Evolutionary conservation across 2,113 vertebrate genomes (phyloP), one percentile per base, ranked within the genome.

Genomic region (Crotalus tigris): DNA sequence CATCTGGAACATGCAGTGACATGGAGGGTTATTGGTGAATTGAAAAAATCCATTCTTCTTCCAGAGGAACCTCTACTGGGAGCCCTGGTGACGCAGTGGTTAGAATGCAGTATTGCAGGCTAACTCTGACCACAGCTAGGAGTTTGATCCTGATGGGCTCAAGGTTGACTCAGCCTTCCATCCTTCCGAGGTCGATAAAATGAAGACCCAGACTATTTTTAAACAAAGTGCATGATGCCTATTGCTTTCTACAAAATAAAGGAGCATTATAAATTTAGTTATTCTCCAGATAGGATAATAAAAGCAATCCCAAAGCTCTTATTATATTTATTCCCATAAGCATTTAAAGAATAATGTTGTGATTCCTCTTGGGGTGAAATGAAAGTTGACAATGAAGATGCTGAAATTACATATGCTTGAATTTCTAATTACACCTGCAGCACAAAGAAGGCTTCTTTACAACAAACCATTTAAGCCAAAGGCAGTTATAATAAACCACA

Each of bases 391-490:
- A 12, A 90, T 2, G 0, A 94, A 87, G 8, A 8, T 8, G 33
- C n/a, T 13, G 81, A 91, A 93, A 94, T 46, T 29, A 90, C 21
- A 92, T 33, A 17, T 57, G 87, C 64, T 81, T 92, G 87, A 94
- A 87, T 95, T 94, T 88, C 90, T 92, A 88, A 91, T 90, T 93
- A 94, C 0, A 10, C 6, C 87, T 91, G 26, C 81, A 93, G 26
- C 44, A 33, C 11, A 13, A 5, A 92, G 57, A 75, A 3, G 53
- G 3, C 44, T 55, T 26, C 51, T 57, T 61, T 46, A 93, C 92
- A 0, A 2, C 86, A 87, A 94, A 59, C 59, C 90, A 87, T 12
- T 87, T 89, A 90, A 92, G 33, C 17, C 75, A 81, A 39, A 81
- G 75, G 33, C 75, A 44, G 33, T 17, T 81, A 21, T 81, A 39